phyloP scores from a whole-genome alignment of 1,140 invertebrate genomes.

The Leptinotarsa defecta region DNA sequence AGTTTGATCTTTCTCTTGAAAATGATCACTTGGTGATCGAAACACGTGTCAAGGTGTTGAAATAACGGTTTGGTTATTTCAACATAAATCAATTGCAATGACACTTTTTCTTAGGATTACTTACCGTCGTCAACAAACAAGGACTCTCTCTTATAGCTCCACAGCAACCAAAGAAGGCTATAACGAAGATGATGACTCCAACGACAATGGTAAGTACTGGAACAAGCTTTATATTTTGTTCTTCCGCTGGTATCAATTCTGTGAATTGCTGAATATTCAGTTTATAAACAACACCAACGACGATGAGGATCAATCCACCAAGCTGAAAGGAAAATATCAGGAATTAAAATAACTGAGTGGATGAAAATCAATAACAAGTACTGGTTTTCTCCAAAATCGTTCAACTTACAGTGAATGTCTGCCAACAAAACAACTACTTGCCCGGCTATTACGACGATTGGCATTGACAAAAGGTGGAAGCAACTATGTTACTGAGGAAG shows the following conservation, averaged over 20 bases:
- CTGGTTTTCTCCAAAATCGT: too few species aligned
- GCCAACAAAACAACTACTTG: too few species aligned
- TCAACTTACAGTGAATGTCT: too few species aligned
- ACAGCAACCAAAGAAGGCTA: constrained; percentile 87
- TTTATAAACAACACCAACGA: constrained; percentile 48
- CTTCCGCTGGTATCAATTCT: constrained; percentile 37
- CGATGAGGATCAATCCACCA: constrained; percentile 46
- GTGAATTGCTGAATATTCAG: constrained; percentile 39
- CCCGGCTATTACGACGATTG: too few species aligned
- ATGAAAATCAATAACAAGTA: too few species aligned
- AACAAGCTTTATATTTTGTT: constrained; percentile 52
- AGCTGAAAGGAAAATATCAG: constrained; percentile 45
- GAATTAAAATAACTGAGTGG: neutral
- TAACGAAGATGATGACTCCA: constrained; percentile 79
- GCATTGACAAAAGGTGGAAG: too few species aligned
- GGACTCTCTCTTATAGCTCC: constrained; percentile 83
- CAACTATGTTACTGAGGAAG: too few species aligned
- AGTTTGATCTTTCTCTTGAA: too few species aligned
- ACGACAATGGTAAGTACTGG: constrained; percentile 79
- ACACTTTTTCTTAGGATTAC: constrained; percentile 38
- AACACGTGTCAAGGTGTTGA: too few species aligned
- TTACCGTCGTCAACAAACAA: constrained; percentile 83
- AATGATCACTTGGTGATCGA: too few species aligned
- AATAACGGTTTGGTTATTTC: too few species aligned
- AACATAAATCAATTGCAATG: too few species aligned